Conservation (phyloP, 2,113 vertebrate genomes). For the Campylorhamphus procurvoides region DNA sequence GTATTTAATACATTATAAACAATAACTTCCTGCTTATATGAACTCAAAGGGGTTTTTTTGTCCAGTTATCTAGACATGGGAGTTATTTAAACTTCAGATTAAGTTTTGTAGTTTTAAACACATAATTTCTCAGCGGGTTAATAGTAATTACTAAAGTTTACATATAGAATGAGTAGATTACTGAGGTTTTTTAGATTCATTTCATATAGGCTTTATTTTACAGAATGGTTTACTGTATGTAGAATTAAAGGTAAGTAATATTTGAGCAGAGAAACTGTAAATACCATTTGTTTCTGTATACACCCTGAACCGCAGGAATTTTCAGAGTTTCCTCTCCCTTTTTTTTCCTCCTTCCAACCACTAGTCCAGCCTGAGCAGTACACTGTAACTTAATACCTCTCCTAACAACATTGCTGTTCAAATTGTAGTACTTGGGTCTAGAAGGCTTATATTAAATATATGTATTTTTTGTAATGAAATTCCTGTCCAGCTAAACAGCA, state of each 20-base stretch:
- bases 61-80: background rate
- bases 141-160: background rate
- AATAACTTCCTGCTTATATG: background rate
- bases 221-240: background rate
- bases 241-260: conserved; percentile 27
- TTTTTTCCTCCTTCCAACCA: conserved; percentile 13
- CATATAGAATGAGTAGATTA: background rate
- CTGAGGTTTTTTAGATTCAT: background rate
- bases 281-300: conserved; percentile 68
- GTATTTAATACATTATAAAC: background rate
- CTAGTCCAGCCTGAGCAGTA: conserved; percentile 18
- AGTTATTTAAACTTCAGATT: background rate
- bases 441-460: background rate
- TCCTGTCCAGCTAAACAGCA: background rate
- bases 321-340: conserved; percentile 59
- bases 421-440: conserved; percentile 50
- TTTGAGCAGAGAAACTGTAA: conserved; percentile 61
- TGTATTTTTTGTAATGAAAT: background rate
- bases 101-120: background rate
- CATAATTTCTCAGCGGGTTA: background rate
- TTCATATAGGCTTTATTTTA: background rate
- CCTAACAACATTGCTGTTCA: conserved; percentile 50
- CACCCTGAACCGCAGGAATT: conserved; percentile 74
- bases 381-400: conserved; percentile 54
- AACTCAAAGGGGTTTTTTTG: background rate